Evolutionary conservation across 2,797 vertebrate genomes (phyloP).

Genomic region (Neosalanx taihuensis): DNA sequence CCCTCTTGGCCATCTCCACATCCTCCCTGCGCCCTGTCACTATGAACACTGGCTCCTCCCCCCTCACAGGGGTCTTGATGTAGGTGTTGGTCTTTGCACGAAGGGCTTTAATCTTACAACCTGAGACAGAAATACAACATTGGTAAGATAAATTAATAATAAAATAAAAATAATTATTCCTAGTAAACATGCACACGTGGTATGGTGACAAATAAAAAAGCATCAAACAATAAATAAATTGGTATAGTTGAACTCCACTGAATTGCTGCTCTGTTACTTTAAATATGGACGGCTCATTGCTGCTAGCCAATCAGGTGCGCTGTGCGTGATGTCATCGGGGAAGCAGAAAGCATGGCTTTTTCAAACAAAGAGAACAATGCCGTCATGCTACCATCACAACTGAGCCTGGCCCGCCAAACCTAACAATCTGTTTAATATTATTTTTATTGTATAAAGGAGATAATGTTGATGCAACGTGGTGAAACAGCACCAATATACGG

Average conservation of each 20-base stretch:
- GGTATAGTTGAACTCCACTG: constrained; percentile 24
- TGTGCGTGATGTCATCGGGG: constrained; percentile 88
- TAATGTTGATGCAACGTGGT: no score
- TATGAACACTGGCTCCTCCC: constrained; percentile 93
- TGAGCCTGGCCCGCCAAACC: constrained; percentile 22
- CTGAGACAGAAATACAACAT: constrained; percentile 57
- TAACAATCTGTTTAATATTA: not conserved
- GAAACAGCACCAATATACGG: no score
- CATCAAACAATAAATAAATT: no score
- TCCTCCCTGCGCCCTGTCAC: constrained; percentile 95
- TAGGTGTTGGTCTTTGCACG: constrained; percentile 97
- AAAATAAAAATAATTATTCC: no score
- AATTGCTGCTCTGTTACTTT: constrained; percentile 69
- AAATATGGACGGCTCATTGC: constrained; percentile 59
- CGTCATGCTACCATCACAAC: constrained; percentile 51
- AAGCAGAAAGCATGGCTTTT: constrained; percentile 89
- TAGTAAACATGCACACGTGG: no score
- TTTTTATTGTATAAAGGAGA: not conserved
- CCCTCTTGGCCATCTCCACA: constrained; percentile 95
- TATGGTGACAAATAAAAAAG: no score
- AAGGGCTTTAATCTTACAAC: constrained; percentile 97
- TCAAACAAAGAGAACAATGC: constrained; percentile 99
- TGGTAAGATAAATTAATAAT: no score
- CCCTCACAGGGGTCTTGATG: constrained; percentile 96
- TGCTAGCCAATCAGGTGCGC: constrained; percentile 79